Conservation (phyloP, 2,888 invertebrate genomes). For the Blastobasis adustella region DNA sequence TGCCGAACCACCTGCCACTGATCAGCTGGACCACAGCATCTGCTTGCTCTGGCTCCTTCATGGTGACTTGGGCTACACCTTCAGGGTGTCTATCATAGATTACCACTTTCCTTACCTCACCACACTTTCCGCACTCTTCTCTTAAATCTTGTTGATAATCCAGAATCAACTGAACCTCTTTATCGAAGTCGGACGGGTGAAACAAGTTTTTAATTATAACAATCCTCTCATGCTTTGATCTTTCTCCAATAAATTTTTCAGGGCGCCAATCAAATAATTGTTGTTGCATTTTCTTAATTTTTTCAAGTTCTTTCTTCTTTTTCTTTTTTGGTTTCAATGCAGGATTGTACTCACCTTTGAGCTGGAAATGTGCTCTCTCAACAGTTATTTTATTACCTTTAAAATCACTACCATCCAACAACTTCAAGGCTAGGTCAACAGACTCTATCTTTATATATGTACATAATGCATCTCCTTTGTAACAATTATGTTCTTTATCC, state of each 20-base stretch:
- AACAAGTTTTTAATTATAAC: conserved; percentile 97
- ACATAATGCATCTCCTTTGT: conserved; percentile 97
- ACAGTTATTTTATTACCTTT: conserved; percentile 89
- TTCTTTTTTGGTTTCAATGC: conserved; percentile 92
- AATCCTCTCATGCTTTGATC: conserved; percentile 90
- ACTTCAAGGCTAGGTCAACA: conserved; percentile 91
- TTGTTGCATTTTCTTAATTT: conserved; percentile 92
- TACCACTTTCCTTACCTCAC: conserved; percentile 92
- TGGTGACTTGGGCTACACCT: conserved; percentile 94
- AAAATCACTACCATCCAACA: conserved; percentile 90
- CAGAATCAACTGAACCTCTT: conserved; percentile 89
- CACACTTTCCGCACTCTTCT: conserved; percentile 92
- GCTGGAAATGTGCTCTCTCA: conserved; percentile 93
- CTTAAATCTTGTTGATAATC: conserved; percentile 94
- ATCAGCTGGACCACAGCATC: conserved; percentile 91
- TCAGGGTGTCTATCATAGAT: conserved; percentile 95
- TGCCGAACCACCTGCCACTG: conserved; percentile 93
- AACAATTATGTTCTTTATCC: conserved; percentile 82
- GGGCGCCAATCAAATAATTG: conserved; percentile 98
- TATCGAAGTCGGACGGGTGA: conserved; percentile 90
- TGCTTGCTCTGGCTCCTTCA: conserved; percentile 92
- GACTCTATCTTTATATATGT: conserved; percentile 98
- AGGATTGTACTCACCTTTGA: conserved; percentile 96
- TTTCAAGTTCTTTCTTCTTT: conserved; percentile 92
- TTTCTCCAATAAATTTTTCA: conserved; percentile 89